These are phyloP conservation scores for Halesus radiatus DNA, from an alignment of 1,140 invertebrate genomes.

Conservation along the genomic window DNA sequence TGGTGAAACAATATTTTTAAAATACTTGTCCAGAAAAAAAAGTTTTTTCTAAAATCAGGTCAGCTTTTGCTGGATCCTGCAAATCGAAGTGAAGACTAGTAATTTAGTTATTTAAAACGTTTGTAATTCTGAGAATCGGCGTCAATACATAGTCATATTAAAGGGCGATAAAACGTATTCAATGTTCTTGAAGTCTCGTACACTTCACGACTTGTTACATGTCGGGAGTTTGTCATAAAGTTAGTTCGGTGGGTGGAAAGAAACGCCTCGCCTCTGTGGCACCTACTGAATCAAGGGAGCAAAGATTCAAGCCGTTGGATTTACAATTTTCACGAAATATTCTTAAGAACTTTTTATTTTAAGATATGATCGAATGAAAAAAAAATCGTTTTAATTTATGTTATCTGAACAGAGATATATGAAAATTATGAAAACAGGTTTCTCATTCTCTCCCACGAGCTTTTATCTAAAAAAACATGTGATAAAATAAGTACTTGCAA, in stretches of 20 bases:
- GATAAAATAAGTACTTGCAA: too few species aligned
- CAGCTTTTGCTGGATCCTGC: too few species aligned
- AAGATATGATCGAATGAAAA: too few species aligned
- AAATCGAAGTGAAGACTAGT: background rate
- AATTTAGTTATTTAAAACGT: constrained; percentile 3
- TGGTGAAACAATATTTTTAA: too few species aligned
- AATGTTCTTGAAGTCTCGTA: constrained; percentile 22
- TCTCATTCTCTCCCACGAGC: too few species aligned
- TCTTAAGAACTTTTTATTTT: too few species aligned
- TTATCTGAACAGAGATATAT: too few species aligned
- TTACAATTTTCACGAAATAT: background rate
- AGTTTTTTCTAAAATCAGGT: too few species aligned
- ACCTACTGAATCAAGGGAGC: background rate
- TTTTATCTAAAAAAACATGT: too few species aligned
- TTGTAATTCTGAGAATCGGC: constrained; percentile 3
- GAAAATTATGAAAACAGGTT: too few species aligned
- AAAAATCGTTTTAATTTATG: too few species aligned
- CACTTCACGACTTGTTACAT: constrained; percentile 47
- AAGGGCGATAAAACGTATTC: constrained; percentile 46
- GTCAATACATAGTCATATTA: constrained; percentile 41
- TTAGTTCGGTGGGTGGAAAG: constrained; percentile 45
- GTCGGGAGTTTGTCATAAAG: constrained; percentile 52
- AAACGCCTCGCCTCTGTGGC: constrained; percentile 35
- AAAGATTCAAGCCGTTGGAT: background rate
- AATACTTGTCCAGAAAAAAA: too few species aligned